Percentiles rank a stretch among this genome's conserved stretches.
phyloP scores from a whole-genome alignment of 2,113 vertebrate genomes.

The Plectropomus leopardus region DNA sequence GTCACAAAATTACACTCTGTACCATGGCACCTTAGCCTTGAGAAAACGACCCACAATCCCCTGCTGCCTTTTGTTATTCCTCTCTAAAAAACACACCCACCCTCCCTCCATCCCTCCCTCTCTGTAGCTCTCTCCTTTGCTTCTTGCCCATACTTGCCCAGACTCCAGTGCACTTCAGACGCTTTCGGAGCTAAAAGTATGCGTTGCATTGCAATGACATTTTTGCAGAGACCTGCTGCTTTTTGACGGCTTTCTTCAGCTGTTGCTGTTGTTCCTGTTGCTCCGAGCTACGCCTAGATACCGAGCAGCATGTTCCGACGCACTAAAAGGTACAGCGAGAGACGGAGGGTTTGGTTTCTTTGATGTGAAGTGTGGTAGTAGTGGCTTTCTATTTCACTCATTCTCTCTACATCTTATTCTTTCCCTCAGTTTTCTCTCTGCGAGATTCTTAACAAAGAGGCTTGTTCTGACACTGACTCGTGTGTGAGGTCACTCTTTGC shows the following conservation, averaged over 20 bases:
- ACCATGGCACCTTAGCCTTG: slow-evolving; percentile 39
- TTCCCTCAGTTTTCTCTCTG: no score
- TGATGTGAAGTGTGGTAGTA: slow-evolving; percentile 25
- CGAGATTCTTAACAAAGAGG: slow-evolving; percentile 25
- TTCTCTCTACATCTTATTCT: not conserved
- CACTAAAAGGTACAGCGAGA: slow-evolving; percentile 67
- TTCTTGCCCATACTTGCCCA: slow-evolving; percentile 44
- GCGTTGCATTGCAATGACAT: slow-evolving; percentile 43
- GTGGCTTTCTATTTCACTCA: not conserved
- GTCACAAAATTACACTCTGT: slow-evolving; percentile 19
- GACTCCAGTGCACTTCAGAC: slow-evolving; percentile 27
- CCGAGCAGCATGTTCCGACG: slow-evolving; percentile 74
- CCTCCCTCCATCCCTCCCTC: slow-evolving; percentile 26
- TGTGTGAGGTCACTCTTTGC: slow-evolving; percentile 9
- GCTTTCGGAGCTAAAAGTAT: slow-evolving; percentile 35
- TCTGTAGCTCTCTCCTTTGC: slow-evolving; percentile 9
- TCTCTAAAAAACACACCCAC: slow-evolving; percentile 56
- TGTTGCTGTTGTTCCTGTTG: slow-evolving; percentile 20
- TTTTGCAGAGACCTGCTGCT: slow-evolving; percentile 31
- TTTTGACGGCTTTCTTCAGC: slow-evolving; percentile 40
- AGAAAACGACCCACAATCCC: slow-evolving; percentile 62
- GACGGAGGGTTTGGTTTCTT: slow-evolving; percentile 23
- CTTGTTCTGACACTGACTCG: slow-evolving; percentile 4
- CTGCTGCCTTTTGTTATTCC: slow-evolving; percentile 59
- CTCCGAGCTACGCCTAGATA: slow-evolving; percentile 44